Evolutionary conservation across 2,797 vertebrate species (phyloP), one percentile per base, ranked within the genome.

Genomic region (Hyperoplus lanceolatus): DNA sequence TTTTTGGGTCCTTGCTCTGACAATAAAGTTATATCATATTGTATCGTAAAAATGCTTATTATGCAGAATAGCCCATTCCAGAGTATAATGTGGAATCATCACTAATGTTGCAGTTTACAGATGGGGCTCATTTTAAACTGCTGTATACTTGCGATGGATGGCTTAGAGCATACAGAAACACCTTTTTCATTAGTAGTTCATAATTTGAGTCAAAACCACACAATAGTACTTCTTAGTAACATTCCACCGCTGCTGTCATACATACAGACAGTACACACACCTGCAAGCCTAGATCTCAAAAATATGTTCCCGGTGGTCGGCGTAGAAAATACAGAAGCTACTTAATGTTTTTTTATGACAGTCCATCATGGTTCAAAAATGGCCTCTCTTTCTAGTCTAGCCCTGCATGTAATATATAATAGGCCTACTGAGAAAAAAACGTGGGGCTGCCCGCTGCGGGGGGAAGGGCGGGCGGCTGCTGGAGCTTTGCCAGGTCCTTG

Each of bases 401-500:
- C 29, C 29, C 29, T 74, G 73, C 69, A 70, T 83, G 60, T 71
- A 80, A 78, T 66, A 77, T 85, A 29, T 29, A 78, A 79, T 67
- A 61, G 29, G 80, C 56, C 81, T 88, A 92, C 68, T 69, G 75
- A 80, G 74, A 55, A 71, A 29, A 29, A 29, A 80, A 73, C 51
- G 86, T 45, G 72, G 83, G 53, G 71, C 79, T 79, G 70, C 43
- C 58, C 9, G 13, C 70, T 81, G 82, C 63, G 0, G 73, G 51
- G 77, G 78, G 78, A 53, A 71, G 68, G 49, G 84, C 36, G 6
- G 82, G 83, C 29, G 29, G 29, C 29, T 29, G 29, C 68, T 90
- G 89, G 80, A 90, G 29, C 86, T 93, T 95, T 70, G 91, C 89
- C 88, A 89, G 70, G 73, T 94, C 95, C 88, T 95, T 95, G 75